Conservation (phyloP, 2,888 invertebrate genomes). For the Polylopha cassiicola region DNA sequence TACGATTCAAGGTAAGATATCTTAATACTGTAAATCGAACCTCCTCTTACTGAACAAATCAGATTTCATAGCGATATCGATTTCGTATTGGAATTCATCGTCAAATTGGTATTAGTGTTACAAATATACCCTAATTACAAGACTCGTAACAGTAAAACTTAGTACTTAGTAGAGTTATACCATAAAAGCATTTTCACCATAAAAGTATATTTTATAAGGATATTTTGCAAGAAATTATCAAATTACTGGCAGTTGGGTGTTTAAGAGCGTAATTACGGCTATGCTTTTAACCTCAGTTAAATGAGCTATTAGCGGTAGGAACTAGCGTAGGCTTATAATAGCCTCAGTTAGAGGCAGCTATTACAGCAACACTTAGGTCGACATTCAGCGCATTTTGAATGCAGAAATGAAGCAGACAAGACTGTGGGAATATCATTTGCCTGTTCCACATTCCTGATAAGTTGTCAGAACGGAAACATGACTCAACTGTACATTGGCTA, state of each 20-base stretch:
- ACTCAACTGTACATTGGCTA: constrained; percentile 50
- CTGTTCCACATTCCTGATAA: constrained; percentile 66
- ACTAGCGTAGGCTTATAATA: constrained; percentile 20
- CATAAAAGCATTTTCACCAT: no score
- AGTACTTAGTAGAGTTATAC: no score
- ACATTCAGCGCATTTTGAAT: constrained; percentile 38
- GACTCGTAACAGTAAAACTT: no score
- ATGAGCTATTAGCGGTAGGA: constrained; percentile 18
- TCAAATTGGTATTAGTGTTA: not conserved
- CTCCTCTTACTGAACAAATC: constrained; percentile 11
- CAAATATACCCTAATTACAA: no score
- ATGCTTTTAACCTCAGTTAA: constrained; percentile 16
- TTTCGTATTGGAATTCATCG: not conserved
- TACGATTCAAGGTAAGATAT: constrained; percentile 49
- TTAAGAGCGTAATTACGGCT: constrained; percentile 10
- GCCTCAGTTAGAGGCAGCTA: constrained; percentile 10
- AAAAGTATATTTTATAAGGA: no score
- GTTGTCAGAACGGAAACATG: constrained; percentile 61
- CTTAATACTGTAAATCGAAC: constrained; percentile 11
- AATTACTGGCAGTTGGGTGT: no score
- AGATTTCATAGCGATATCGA: constrained; percentile 1
- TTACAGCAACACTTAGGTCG: constrained; percentile 24
- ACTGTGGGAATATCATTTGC: constrained; percentile 52
- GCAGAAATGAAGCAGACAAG: constrained; percentile 36
- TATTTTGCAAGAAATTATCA: no score